A percentile compares a stretch with the other conserved stretches of the same genome.
Evolutionary conservation across 2,888 invertebrate genomes (phyloP).

Genomic region (Deladenus siricidicola): DNA sequence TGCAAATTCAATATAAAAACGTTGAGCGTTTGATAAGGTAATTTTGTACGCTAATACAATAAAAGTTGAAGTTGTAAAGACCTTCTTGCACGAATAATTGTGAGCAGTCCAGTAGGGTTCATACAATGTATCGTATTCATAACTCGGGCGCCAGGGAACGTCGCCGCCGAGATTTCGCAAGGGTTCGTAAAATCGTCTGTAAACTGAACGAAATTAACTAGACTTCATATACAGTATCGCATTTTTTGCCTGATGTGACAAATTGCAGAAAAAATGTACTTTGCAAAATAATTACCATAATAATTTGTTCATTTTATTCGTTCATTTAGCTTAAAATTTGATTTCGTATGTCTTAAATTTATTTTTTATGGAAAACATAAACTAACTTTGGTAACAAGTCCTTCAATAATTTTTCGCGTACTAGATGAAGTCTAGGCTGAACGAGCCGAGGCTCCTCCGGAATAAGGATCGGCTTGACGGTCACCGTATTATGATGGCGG

Average conservation of each 20-base stretch:
- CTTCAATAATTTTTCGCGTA: conserved; percentile 50
- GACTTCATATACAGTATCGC: no score
- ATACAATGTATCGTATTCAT: conserved; percentile 37
- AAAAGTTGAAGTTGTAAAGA: no score
- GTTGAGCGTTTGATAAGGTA: no score
- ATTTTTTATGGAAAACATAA: background rate
- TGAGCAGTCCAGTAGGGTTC: conserved; percentile 46
- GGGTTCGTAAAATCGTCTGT: conserved; percentile 39
- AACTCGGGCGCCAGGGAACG: conserved; percentile 40
- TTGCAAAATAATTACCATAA: no score
- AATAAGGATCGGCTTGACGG: conserved; percentile 50
- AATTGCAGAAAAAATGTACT: no score
- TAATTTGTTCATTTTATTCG: no score
- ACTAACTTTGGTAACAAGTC: conserved; percentile 43
- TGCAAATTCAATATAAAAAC: no score
- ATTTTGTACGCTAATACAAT: no score
- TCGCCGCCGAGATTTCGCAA: conserved; percentile 38
- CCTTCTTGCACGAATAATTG: conserved; percentile 48
- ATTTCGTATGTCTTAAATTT: no score
- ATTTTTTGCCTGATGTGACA: no score
- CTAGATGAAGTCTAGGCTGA: conserved; percentile 46
- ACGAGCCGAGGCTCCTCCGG: conserved; percentile 50
- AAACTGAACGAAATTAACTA: no score
- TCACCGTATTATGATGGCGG: conserved; percentile 43
- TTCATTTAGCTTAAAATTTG: no score